Evolutionary conservation across 2,113 vertebrate genomes (phyloP).

Genomic region (Caranx ignobilis): DNA sequence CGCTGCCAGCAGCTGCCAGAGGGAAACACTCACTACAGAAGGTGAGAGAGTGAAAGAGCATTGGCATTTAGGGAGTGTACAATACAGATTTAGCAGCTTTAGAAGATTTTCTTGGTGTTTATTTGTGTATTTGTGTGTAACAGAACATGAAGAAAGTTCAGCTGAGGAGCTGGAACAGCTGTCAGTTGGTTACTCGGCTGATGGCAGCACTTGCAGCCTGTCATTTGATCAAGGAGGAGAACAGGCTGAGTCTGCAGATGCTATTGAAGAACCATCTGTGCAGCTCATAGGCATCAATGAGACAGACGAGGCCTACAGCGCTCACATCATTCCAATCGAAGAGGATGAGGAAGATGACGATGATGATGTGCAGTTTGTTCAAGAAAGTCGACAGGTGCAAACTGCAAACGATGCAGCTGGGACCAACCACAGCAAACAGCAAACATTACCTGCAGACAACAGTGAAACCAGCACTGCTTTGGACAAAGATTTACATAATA

Average conservation of each 20-base stretch:
- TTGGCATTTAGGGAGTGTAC: background rate
- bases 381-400: conserved; percentile 54
- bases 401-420: conserved; percentile 24
- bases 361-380: conserved; percentile 64
- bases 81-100: conserved; percentile 5
- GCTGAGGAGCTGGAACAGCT: conserved; percentile 31
- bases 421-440: conserved; percentile 11
- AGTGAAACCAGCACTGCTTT: conserved; percentile 18
- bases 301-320: conserved; percentile 59
- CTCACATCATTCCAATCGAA: conserved; percentile 73
- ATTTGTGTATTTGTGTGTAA: conserved; percentile 32
- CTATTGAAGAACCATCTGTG: conserved; percentile 28
- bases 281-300: conserved; percentile 50
- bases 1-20: conserved; percentile 17
- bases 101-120: conserved; percentile 8
- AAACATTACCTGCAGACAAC: conserved; percentile 15
- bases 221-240: conserved; percentile 44
- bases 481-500: conserved; percentile 15
- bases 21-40: conserved; percentile 23
- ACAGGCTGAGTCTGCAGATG: conserved; percentile 14
- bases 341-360: conserved; percentile 52
- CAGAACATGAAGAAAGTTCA: conserved; percentile 36
- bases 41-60: conserved; percentile 34
- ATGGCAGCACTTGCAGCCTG: conserved; percentile 36
- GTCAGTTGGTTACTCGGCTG: background rate